Evolutionary conservation across 2,888 invertebrate species (phyloP), one percentile per base, ranked within the genome.

Genomic region (Himalopsyche tibetana): DNA sequence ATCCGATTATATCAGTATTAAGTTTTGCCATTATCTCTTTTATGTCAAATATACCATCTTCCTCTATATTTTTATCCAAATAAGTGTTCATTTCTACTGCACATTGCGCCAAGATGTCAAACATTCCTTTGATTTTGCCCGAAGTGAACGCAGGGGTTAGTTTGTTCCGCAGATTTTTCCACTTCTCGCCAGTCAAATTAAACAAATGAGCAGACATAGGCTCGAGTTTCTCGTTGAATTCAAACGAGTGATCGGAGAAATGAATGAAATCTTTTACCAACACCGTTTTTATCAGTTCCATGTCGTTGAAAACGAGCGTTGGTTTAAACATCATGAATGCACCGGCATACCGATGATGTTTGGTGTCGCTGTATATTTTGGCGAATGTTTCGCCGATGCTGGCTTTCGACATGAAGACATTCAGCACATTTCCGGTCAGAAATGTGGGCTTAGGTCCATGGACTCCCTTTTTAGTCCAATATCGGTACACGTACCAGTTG

Each of bases 71-170:
- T 5, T 87, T 42, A 0, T 82, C 83, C 45, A 90, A 45, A 45
- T 90, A 90, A 0, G 84, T 69, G 17, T 88, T 86, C 88, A 91
- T 89, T 56, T 90, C 87, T 28, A 89, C 84, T 0, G 90, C 90
- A 55, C 92, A 92, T 0, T 89, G 88, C 0, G 89, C 86, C 12
- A 93, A 89, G 0, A 91, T 90, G 9, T 90, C 89, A 82, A 92
- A 92, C 93, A 93, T 93, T 42, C 89, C 90, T 88, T 92, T 93
- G 90, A 94, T 92, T 89, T 92, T 93, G 6, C 92, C 92, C 0
- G 93, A 91, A 0, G 92, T 92, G 84, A 94, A 94, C 0, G 92
- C 92, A 0, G 93, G 92, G 0, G 92, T 91, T 40, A 94, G 86
- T 82, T 92, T 92, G 0, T 90, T 89, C 15, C 94, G 90, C 79